These are phyloP conservation scores for Atethmia centrago DNA, from an alignment of 2,888 invertebrate genomes.

Conservation along the genomic window DNA sequence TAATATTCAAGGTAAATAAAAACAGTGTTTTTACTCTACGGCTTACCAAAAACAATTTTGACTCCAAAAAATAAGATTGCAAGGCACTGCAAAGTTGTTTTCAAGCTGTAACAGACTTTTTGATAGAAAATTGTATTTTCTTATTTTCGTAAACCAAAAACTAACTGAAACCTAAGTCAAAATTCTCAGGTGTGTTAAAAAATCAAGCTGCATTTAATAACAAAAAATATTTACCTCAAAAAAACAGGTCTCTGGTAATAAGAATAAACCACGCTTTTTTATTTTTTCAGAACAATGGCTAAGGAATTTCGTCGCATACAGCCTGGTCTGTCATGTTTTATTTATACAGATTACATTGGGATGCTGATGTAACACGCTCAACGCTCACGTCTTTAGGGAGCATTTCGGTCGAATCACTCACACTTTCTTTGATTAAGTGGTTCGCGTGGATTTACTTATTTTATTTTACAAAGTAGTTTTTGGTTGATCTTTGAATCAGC, in stretches of 20 bases:
- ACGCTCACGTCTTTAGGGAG: conserved; percentile 44
- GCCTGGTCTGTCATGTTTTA: conserved; percentile 56
- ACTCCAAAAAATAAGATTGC: background rate
- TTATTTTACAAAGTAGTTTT: conserved; percentile 15
- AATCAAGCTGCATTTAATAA: background rate
- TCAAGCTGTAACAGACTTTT: background rate
- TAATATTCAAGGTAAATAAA: background rate
- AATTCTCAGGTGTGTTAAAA: conserved; percentile 1
- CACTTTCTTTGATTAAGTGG: conserved; percentile 51
- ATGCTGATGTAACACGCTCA: conserved; percentile 53
- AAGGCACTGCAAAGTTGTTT: background rate
- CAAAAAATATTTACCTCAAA: conserved; percentile 5
- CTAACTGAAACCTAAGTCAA: background rate
- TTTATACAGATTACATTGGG: conserved; percentile 60
- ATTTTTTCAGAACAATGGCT: conserved; percentile 47
- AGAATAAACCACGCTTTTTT: conserved; percentile 29
- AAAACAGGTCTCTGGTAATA: background rate
- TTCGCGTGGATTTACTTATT: conserved; percentile 26
- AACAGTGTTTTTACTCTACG: background rate
- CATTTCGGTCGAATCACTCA: conserved; percentile 56
- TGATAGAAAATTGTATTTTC: background rate
- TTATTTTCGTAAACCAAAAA: background rate
- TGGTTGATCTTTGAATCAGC: conserved; percentile 10
- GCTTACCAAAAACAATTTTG: background rate
- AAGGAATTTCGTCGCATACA: conserved; percentile 38